Percentiles rank a stretch among this genome's conserved stretches.
Evolutionary conservation across 37 sponge, comb jelly and placozoan genomes (phyloP).

Genomic region (Halichondria panicea): DNA sequence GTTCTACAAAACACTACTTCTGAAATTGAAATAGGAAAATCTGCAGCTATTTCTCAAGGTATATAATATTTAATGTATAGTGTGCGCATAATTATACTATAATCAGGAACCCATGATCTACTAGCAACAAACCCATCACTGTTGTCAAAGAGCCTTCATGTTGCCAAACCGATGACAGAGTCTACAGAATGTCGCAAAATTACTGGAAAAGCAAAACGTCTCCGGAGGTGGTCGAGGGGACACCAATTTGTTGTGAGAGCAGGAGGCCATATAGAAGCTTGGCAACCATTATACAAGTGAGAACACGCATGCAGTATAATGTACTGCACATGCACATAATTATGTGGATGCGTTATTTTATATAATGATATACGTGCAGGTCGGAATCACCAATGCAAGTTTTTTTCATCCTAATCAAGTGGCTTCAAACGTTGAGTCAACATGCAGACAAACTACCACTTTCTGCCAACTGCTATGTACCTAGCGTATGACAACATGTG

Average conservation of each 20-base stretch:
- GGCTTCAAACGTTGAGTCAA: constrained; percentile 1
- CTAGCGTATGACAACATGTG: constrained; percentile 49
- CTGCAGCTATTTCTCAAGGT: too few species aligned
- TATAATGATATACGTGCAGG: background rate
- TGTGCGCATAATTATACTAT: too few species aligned
- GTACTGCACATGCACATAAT: background rate
- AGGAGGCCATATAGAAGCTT: constrained; percentile 30
- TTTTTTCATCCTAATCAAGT: background rate
- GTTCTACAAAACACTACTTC: too few species aligned
- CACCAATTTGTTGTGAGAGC: constrained; percentile 33
- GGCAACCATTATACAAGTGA: constrained; percentile 49
- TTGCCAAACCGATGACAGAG: too few species aligned
- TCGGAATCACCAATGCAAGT: constrained; percentile 22
- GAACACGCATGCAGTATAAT: too few species aligned
- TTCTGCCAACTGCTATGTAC: background rate
- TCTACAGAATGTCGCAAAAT: background rate
- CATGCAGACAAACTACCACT: background rate
- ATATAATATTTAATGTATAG: too few species aligned
- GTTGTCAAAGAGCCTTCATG: too few species aligned
- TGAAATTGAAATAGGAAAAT: too few species aligned
- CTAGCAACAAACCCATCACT: too few species aligned
- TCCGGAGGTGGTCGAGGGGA: constrained; percentile 25
- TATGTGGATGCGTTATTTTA: background rate
- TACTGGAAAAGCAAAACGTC: background rate
- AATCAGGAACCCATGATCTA: too few species aligned